Evolutionary conservation across 2,113 vertebrate genomes (phyloP).

Genomic region (Meleagris gallopavo): DNA sequence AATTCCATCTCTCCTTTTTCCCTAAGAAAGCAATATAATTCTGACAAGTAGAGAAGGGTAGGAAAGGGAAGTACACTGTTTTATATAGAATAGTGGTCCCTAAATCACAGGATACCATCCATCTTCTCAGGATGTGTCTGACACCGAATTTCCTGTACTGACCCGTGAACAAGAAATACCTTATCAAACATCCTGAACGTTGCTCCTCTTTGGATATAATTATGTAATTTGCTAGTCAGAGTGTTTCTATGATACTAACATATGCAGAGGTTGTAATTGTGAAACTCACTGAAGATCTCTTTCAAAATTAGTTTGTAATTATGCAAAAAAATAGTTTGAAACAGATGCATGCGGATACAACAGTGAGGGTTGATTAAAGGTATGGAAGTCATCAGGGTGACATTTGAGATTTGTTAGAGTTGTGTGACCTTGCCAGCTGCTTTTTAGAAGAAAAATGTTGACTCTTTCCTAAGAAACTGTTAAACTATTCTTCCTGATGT

Average conservation of each 20-base stretch:
- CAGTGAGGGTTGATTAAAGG: background rate
- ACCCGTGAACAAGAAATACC: slow-evolving; percentile 24
- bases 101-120: slow-evolving; percentile 56
- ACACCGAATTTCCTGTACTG: slow-evolving; percentile 57
- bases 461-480: background rate
- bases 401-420: background rate
- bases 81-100: background rate
- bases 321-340: background rate
- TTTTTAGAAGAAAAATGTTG: background rate
- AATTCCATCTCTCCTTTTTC: background rate
- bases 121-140: slow-evolving; percentile 42
- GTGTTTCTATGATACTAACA: background rate
- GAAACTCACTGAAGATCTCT: background rate
- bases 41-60: background rate
- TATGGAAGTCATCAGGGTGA: background rate
- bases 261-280: background rate
- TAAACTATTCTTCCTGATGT: background rate
- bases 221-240: background rate
- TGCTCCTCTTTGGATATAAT: background rate
- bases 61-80: slow-evolving; percentile 56
- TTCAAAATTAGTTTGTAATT: slow-evolving; percentile 11
- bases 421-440: background rate
- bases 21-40: background rate
- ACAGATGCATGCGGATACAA: background rate
- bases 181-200: slow-evolving; percentile 35